Conservation (phyloP, 2,888 invertebrate genomes). For the Ophion ellenae region DNA sequence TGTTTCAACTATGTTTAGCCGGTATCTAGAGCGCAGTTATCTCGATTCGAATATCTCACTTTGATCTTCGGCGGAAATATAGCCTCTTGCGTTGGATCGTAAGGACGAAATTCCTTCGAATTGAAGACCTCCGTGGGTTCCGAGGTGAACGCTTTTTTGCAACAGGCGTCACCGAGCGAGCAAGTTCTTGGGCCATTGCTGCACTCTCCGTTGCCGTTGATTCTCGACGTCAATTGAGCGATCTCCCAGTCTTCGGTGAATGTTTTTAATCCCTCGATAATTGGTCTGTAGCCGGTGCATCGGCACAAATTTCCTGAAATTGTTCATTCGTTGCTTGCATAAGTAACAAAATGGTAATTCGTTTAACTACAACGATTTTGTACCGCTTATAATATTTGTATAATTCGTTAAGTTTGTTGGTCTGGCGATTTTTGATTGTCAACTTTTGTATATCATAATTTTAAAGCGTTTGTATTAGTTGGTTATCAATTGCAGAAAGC, state of each 20-base stretch:
- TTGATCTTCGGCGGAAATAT: constrained; percentile 96
- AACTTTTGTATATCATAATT: no score
- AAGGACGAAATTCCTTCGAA: constrained; percentile 88
- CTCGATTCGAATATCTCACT: constrained; percentile 76
- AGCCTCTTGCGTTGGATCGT: constrained; percentile 93
- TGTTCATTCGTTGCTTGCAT: neutral
- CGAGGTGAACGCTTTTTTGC: constrained; percentile 83
- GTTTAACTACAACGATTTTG: neutral
- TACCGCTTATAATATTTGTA: neutral
- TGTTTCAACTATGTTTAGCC: no score
- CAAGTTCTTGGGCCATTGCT: constrained; percentile 81
- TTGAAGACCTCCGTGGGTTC: constrained; percentile 85
- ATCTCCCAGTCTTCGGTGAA: constrained; percentile 91
- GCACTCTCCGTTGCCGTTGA: constrained; percentile 67
- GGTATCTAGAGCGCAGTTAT: no score
- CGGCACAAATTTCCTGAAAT: constrained; percentile 90
- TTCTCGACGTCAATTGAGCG: constrained; percentile 79
- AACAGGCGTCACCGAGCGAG: constrained; percentile 89
- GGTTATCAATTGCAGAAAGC: no score
- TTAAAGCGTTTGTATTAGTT: no score
- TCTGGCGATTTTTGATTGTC: no score
- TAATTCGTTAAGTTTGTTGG: no score
- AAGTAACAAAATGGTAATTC: neutral
- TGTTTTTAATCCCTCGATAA: constrained; percentile 94
- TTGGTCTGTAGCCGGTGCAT: constrained; percentile 97